phyloP scores from a whole-genome alignment of 2,113 vertebrate species.

The Eolophus roseicapilla region DNA sequence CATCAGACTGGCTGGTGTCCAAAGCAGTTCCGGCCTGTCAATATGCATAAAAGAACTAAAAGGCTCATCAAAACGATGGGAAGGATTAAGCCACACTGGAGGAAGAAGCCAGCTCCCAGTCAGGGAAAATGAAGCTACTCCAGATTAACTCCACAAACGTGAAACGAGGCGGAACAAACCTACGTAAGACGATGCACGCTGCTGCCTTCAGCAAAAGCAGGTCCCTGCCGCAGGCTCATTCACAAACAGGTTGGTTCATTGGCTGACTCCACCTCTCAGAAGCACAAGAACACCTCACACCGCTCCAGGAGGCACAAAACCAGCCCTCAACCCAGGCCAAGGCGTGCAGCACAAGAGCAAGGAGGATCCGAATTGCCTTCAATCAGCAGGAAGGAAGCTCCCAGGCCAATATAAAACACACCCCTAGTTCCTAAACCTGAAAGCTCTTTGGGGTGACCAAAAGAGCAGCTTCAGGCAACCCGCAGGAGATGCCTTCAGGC shows the following conservation, averaged over 20 bases:
- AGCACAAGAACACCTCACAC: background rate
- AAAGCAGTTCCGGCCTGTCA: background rate
- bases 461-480: background rate
- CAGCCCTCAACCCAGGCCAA: background rate
- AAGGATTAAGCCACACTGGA: background rate
- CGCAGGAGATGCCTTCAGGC: background rate
- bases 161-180: background rate
- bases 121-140: slow-evolving; percentile 16
- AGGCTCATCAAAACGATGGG: background rate
- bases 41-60: background rate
- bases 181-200: background rate
- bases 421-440: accelerated
- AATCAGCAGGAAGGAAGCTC: background rate
- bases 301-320: background rate
- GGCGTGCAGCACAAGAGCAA: background rate
- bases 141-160: background rate
- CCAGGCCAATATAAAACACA: accelerated
- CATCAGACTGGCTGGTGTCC: background rate
- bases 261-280: background rate
- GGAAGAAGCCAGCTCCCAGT: background rate
- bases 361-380: background rate
- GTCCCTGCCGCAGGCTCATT: background rate
- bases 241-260: background rate
- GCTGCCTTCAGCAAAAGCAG: background rate
- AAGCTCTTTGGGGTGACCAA: background rate